Conservation (phyloP, 2,888 invertebrate species). For the Drosophila kanekoi region DNA sequence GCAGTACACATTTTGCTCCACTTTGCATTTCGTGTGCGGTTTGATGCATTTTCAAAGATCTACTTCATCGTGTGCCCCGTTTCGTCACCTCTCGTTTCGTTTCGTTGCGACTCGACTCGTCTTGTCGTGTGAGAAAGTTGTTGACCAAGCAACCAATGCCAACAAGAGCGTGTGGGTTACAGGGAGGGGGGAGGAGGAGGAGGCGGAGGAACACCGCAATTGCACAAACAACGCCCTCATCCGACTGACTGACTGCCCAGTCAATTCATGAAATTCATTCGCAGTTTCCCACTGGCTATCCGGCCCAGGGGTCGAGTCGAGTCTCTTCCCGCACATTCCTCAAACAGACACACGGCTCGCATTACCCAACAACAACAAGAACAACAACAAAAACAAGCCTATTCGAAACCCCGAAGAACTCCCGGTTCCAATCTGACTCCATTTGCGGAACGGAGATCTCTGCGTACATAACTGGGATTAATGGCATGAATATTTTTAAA, state of each 20-base stretch:
- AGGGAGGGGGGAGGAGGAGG: not conserved
- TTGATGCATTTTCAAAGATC: constrained; percentile 42
- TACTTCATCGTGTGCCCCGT: constrained; percentile 11
- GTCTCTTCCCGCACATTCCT: constrained; percentile 66
- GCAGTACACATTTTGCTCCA: constrained; percentile 34
- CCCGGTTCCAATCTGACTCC: constrained; percentile 17
- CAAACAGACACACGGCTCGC: no score
- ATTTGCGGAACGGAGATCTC: constrained; percentile 3
- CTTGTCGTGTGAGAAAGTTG: constrained; percentile 53
- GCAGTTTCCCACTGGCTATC: constrained; percentile 31
- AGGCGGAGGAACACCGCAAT: constrained; percentile 8
- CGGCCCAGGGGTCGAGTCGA: constrained; percentile 9
- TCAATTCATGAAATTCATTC: constrained; percentile 30
- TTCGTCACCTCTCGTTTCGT: not conserved
- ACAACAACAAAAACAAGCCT: constrained; percentile 27
- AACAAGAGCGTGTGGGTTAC: not conserved
- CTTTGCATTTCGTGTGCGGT: constrained; percentile 50
- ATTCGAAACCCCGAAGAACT: not conserved
- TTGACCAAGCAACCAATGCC: constrained; percentile 25
- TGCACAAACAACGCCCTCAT: constrained; percentile 50
- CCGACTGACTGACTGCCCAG: constrained; percentile 36
- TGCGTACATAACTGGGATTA: constrained; percentile 8
- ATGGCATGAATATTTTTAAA: not conserved
- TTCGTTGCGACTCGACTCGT: not conserved
- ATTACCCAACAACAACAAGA: constrained; percentile 41